Conservation (phyloP, 2,113 vertebrate genomes). For the Trachemys scripta region DNA sequence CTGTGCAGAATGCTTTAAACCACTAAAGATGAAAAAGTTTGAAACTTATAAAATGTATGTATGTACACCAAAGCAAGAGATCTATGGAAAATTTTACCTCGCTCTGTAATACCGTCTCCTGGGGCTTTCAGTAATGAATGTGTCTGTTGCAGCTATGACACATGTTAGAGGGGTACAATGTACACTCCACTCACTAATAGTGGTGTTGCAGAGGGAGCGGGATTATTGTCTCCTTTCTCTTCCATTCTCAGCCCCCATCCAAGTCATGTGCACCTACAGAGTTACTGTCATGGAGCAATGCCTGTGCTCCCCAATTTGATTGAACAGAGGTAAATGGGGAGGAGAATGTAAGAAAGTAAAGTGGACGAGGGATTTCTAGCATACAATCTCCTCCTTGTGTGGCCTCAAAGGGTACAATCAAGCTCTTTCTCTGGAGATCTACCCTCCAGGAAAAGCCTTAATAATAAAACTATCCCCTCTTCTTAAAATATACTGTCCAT, state of each 20-base stretch:
- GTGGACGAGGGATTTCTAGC: background rate
- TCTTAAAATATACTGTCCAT: background rate
- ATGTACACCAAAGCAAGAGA: background rate
- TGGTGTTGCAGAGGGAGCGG: background rate
- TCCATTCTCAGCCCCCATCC: background rate
- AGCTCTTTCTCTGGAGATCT: background rate
- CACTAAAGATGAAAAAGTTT: background rate
- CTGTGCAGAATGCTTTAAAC: conserved; percentile 28
- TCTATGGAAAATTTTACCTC: conserved; percentile 11
- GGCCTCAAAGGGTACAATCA: background rate
- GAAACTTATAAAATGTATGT: conserved; percentile 12
- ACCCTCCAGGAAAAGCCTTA: background rate
- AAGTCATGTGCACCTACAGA: background rate
- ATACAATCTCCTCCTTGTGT: background rate
- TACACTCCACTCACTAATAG: background rate
- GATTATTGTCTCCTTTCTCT: conserved; percentile 9
- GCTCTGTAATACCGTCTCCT: conserved; percentile 30
- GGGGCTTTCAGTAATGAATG: background rate
- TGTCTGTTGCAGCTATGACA: conserved; percentile 2
- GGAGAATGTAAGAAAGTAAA: background rate
- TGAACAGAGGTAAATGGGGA: background rate
- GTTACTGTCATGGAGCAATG: background rate
- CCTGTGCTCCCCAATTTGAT: background rate
- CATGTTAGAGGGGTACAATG: background rate
- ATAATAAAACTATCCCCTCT: background rate